Conservation (phyloP, 2,113 vertebrate species). For the Poicephalus gulielmi region DNA sequence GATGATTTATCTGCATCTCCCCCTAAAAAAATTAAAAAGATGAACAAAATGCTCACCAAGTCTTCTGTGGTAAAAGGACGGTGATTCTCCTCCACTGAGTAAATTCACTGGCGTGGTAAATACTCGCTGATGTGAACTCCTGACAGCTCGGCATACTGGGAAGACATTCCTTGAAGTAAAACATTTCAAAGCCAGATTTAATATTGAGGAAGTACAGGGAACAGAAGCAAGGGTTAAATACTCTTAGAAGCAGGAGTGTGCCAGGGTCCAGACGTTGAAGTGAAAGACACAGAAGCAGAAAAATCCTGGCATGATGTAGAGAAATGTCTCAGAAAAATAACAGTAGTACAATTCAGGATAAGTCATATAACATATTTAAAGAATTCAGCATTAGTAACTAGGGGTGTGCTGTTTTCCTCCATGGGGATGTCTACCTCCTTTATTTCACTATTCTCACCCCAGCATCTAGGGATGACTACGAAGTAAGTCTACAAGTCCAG, state of each 20-base stretch:
- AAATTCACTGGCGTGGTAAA: constrained; percentile 96
- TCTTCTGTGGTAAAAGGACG: constrained; percentile 92
- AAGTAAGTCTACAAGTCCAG: neutral
- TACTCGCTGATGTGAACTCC: constrained; percentile 94
- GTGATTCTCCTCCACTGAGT: constrained; percentile 92
- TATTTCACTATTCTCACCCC: neutral
- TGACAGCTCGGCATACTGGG: constrained; percentile 97
- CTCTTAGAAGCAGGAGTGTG: neutral
- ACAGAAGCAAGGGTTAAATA: neutral
- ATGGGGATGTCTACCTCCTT: neutral
- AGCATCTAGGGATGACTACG: neutral
- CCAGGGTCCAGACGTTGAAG: neutral
- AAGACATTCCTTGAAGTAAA: constrained; percentile 87
- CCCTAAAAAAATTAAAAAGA: neutral
- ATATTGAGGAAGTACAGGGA: neutral
- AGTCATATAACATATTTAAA: neutral
- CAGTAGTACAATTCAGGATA: neutral
- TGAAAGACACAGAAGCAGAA: neutral
- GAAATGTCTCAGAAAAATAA: neutral
- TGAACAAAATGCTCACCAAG: constrained; percentile 80
- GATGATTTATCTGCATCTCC: neutral
- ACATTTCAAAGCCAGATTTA: constrained; percentile 23
- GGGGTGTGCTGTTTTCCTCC: neutral
- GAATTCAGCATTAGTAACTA: neutral
- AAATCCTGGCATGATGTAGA: neutral